Evolutionary conservation across 2,797 vertebrate species (phyloP).

Genomic region (Ambastaia sidthimunki): DNA sequence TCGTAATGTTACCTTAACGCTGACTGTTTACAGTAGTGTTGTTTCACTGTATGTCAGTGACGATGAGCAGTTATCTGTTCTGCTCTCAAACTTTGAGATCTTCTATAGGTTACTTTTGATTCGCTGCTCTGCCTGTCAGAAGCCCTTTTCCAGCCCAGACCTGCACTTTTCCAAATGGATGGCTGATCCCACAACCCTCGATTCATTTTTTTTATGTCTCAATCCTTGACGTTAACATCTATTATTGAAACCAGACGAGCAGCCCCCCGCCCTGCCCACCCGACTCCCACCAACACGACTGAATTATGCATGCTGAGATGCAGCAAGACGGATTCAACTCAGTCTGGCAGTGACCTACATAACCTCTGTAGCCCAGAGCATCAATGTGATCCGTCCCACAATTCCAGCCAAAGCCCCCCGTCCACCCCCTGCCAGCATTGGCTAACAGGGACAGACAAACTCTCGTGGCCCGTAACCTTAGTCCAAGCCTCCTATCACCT

Average conservation of each 20-base stretch:
- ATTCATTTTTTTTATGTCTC: slow-evolving; percentile 66
- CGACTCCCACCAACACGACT: slow-evolving; percentile 72
- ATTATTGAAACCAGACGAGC: slow-evolving; percentile 81
- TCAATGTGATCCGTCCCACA: slow-evolving; percentile 68
- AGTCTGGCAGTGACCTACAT: slow-evolving; percentile 81
- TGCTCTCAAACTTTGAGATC: slow-evolving; percentile 13
- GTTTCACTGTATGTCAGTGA: neutral
- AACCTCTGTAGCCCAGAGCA: slow-evolving; percentile 78
- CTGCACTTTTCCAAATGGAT: slow-evolving; percentile 53
- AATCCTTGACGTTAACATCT: slow-evolving; percentile 74
- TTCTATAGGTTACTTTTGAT: slow-evolving; percentile 48
- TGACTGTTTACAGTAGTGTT: neutral
- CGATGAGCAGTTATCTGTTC: neutral
- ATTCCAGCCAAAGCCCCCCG: slow-evolving; percentile 50
- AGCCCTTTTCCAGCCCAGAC: slow-evolving; percentile 54
- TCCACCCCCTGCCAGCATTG: slow-evolving; percentile 59
- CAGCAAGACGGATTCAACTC: slow-evolving; percentile 73
- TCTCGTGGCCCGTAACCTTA: slow-evolving; percentile 59
- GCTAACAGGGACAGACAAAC: slow-evolving; percentile 71
- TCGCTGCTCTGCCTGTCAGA: slow-evolving; percentile 60
- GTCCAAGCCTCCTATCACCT: slow-evolving; percentile 63
- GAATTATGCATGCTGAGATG: slow-evolving; percentile 82
- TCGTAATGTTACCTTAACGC: too few species aligned
- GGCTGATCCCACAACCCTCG: slow-evolving; percentile 52
- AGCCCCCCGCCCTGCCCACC: slow-evolving; percentile 62